Percentiles rank a stretch among this genome's conserved stretches.
These are phyloP conservation scores for Laupala kohalensis DNA, from an alignment of 1,140 invertebrate species.

Conservation along the genomic window DNA sequence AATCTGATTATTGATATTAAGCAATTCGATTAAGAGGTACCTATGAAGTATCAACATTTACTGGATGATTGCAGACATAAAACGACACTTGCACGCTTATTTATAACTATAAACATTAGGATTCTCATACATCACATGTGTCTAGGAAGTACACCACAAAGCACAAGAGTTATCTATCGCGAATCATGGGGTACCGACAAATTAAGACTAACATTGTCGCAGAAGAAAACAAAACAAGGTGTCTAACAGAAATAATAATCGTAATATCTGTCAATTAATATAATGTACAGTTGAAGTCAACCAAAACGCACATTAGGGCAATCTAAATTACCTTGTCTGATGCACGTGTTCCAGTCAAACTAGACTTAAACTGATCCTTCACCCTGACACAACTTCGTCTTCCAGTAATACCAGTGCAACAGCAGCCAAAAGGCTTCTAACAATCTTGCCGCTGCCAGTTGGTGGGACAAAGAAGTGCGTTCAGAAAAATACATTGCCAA, in stretches of 20 bases:
- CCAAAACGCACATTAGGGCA: background rate
- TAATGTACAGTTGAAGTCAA: background rate
- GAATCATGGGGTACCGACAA: too few relatives aligned
- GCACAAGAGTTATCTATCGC: too few relatives aligned
- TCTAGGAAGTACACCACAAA: too few relatives aligned
- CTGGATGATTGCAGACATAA: background rate
- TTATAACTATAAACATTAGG: too few relatives aligned
- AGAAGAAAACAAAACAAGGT: too few relatives aligned
- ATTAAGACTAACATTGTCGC: too few relatives aligned
- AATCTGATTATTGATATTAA: background rate
- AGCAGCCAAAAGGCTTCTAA: background rate
- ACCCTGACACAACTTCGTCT: background rate
- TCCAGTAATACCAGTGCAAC: background rate
- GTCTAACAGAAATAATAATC: too few relatives aligned
- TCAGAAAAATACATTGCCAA: background rate
- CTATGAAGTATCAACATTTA: background rate
- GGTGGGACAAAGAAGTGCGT: background rate
- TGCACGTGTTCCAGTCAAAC: background rate
- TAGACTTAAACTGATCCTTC: background rate
- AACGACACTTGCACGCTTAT: too few relatives aligned
- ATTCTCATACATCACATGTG: too few relatives aligned
- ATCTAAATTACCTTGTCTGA: background rate
- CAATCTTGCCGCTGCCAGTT: background rate
- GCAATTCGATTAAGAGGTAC: background rate
- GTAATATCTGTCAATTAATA: background rate